phyloP scores from a whole-genome alignment of 2,888 invertebrate genomes.

The Acronicta aceris region DNA sequence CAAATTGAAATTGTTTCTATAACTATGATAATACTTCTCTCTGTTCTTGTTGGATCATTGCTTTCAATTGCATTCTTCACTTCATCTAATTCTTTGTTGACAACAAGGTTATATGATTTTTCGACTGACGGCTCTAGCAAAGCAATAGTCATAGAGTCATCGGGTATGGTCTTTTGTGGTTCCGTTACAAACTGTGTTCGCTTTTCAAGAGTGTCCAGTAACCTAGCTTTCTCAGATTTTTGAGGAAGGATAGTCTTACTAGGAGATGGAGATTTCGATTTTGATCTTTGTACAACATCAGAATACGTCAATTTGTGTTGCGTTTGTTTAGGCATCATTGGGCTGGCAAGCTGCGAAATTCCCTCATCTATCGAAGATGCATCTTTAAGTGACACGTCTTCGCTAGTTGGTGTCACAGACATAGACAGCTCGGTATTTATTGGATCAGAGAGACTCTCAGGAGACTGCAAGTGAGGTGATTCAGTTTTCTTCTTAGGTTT shows the following conservation, averaged over 20 bases:
- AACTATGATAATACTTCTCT: constrained; percentile 92
- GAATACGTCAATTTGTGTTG: constrained; percentile 80
- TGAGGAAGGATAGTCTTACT: constrained; percentile 70
- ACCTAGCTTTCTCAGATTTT: constrained; percentile 76
- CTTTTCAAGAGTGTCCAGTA: constrained; percentile 79
- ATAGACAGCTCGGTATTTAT: constrained; percentile 85
- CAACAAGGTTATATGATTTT: constrained; percentile 84
- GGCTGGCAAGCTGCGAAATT: constrained; percentile 80
- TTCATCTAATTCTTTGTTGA: constrained; percentile 90
- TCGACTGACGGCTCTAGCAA: constrained; percentile 81
- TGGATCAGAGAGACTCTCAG: constrained; percentile 86
- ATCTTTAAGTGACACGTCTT: constrained; percentile 80
- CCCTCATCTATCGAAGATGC: constrained; percentile 85
- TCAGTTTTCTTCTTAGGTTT: constrained; percentile 81
- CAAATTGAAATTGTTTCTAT: constrained; percentile 95
- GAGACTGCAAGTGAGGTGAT: constrained; percentile 74
- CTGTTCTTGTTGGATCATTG: constrained; percentile 89
- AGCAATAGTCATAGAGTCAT: constrained; percentile 75
- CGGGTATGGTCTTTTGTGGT: constrained; percentile 65
- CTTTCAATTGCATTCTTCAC: constrained; percentile 89
- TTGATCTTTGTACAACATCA: constrained; percentile 85
- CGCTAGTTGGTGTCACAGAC: constrained; percentile 83
- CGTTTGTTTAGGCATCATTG: constrained; percentile 61
- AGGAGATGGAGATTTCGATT: constrained; percentile 86
- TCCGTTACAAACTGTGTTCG: constrained; percentile 74